Evolutionary conservation across 2,113 vertebrate species (phyloP), one percentile per base, ranked within the genome.

Genomic region (Sporophila hypoxantha): DNA sequence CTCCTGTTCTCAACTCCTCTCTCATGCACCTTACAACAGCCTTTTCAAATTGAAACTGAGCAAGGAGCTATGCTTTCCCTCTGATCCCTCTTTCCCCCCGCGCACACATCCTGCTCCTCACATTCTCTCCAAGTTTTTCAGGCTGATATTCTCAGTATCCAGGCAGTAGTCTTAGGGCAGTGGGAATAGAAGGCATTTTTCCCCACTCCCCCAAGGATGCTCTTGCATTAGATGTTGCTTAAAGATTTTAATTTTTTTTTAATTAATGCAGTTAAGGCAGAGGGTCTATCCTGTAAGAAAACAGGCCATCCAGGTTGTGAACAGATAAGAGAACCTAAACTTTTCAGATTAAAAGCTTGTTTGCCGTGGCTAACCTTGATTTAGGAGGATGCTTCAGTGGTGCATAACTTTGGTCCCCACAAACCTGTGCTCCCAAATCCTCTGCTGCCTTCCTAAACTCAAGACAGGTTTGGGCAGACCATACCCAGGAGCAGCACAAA

Each of bases 131-230:
- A 32, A 59, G 52, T 10, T 83, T 90, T 57, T 50, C 32, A 56
- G 16, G 10, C 29, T 34, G 39, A 37, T 18, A 5, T 4, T 36
- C 6, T 44, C 3, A 0, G 17, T 69, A 10, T 39, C 52, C 30
- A 41, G 59, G 46, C 29, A 50, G 5, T 29, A 27, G 27, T 90
- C 64, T 59, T 34, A 76, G 50, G 29, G 16, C 25, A 44, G 27
- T 16, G 41, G 36, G n/a, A 64, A 10, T 2, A 76, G 13, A 71
- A 25, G 12, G 3, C 3, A 5, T 62, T 81, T 66, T 55, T 8
- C 13, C 52, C 27, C n/a, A 27, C 4, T 71, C 9, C 9, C 30
- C 5, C 36, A 50, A 30, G 13, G 9, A 52, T 21, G 12, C 6
- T 47, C 23, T 50, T 56, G 8, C 21, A 22, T 56, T 47, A 68